Percentiles rank a stretch among this genome's conserved stretches.
Conservation (phyloP, 1,140 invertebrate genomes). For the Lerema accius region DNA sequence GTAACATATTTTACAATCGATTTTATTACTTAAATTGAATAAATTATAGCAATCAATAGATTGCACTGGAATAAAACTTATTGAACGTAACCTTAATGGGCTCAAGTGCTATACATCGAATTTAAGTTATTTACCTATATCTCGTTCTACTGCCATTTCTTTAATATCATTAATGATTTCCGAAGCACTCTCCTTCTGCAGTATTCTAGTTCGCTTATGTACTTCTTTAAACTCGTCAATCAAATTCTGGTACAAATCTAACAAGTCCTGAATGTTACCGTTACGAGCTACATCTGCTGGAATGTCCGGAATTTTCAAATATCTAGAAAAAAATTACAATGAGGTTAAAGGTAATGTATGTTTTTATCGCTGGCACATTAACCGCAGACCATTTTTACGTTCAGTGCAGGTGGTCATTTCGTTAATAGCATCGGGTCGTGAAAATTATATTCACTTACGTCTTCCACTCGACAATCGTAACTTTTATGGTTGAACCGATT, state of each 20-base stretch:
- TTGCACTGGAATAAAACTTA: too few relatives aligned
- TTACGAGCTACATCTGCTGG: conserved; percentile 92
- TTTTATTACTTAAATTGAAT: too few relatives aligned
- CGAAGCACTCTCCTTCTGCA: conserved; percentile 84
- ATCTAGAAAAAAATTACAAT: conserved; percentile 52
- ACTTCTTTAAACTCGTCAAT: conserved; percentile 92
- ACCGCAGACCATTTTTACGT: not conserved
- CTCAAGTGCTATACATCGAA: too few relatives aligned
- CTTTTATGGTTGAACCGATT: not conserved
- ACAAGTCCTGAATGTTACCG: conserved; percentile 87
- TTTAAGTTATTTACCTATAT: conserved; percentile 87
- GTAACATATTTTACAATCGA: too few relatives aligned
- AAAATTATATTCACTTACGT: not conserved
- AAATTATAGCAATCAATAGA: too few relatives aligned
- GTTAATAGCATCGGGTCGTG: not conserved
- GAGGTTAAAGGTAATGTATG: not conserved
- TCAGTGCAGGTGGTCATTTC: not conserved
- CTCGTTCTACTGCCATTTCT: conserved; percentile 94
- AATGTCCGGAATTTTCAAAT: conserved; percentile 87
- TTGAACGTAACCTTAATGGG: too few relatives aligned
- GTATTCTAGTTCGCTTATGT: conserved; percentile 88
- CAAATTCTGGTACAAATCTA: conserved; percentile 89
- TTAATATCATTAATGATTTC: conserved; percentile 90
- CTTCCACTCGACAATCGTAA: not conserved
- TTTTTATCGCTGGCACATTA: conserved; percentile 1